These are phyloP conservation scores for Grantiella picta DNA, from an alignment of 2,113 vertebrate species.

Conservation along the genomic window DNA sequence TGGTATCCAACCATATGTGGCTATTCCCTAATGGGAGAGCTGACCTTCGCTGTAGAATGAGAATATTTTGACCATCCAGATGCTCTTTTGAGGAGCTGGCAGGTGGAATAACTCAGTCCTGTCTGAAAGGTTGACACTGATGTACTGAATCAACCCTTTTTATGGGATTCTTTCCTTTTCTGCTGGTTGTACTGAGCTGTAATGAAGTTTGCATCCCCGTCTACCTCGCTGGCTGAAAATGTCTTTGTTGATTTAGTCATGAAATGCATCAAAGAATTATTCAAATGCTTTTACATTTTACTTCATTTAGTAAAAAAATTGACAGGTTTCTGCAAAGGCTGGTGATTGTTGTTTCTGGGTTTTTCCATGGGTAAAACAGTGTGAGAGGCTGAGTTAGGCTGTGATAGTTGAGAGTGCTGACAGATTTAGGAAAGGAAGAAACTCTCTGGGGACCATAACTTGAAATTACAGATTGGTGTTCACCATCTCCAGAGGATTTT, in stretches of 20 bases:
- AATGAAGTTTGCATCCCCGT: not conserved
- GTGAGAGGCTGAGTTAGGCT: not conserved
- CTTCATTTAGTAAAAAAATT: not conserved
- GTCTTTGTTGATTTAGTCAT: not conserved
- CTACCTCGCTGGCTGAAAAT: not conserved
- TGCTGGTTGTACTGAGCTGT: not conserved
- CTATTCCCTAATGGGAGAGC: not conserved
- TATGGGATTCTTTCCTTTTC: not conserved
- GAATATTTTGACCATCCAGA: not conserved
- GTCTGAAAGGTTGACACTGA: not conserved
- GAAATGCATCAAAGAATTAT: not conserved
- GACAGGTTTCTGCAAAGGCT: not conserved
- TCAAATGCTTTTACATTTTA: not conserved
- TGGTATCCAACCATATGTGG: not conserved
- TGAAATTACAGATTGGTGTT: not conserved
- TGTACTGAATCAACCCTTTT: not conserved
- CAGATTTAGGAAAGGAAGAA: not conserved
- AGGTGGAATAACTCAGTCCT: not conserved
- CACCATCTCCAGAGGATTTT: not conserved
- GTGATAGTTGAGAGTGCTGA: not conserved
- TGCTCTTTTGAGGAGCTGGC: not conserved
- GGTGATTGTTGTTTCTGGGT: not conserved
- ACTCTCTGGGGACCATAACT: not conserved
- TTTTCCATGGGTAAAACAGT: not conserved
- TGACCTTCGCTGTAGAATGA: not conserved